phyloP scores from a whole-genome alignment of 1,140 invertebrate species.

The Batillaria attramentaria region DNA sequence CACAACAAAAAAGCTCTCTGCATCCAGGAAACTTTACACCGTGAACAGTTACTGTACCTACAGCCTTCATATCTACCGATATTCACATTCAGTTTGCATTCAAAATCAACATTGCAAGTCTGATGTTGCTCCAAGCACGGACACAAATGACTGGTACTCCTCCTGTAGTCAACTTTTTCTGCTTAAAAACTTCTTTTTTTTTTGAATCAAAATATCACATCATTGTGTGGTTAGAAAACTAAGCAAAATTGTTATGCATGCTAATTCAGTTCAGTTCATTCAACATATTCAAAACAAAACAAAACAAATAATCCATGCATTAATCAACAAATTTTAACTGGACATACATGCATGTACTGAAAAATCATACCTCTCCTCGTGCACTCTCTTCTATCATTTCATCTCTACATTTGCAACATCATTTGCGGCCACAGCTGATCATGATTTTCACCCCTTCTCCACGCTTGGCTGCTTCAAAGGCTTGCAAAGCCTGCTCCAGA shows the following conservation, averaged over 20 bases:
- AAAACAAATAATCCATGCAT: background rate
- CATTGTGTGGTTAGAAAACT: too few relatives aligned
- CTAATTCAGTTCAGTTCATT: background rate
- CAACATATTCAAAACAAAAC: background rate
- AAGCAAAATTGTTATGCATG: background rate
- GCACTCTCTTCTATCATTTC: background rate
- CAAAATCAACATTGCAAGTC: too few relatives aligned
- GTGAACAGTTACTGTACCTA: too few relatives aligned
- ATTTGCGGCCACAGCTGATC: conserved; percentile 80
- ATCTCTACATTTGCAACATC: background rate
- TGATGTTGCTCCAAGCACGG: too few relatives aligned
- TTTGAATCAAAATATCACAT: too few relatives aligned
- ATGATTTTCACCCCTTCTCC: conserved; percentile 90
- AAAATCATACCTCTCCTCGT: background rate
- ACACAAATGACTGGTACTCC: too few relatives aligned
- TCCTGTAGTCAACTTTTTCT: too few relatives aligned
- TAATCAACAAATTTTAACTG: background rate
- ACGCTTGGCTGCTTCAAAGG: conserved; percentile 80
- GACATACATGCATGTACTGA: background rate
- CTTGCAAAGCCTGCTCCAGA: conserved; percentile 87
- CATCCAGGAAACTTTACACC: too few relatives aligned
- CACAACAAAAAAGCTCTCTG: too few relatives aligned
- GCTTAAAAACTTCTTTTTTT: too few relatives aligned
- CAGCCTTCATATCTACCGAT: too few relatives aligned
- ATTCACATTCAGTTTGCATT: too few relatives aligned